Conservation (phyloP, 2,888 invertebrate species). For the Fabriciana adippe region DNA sequence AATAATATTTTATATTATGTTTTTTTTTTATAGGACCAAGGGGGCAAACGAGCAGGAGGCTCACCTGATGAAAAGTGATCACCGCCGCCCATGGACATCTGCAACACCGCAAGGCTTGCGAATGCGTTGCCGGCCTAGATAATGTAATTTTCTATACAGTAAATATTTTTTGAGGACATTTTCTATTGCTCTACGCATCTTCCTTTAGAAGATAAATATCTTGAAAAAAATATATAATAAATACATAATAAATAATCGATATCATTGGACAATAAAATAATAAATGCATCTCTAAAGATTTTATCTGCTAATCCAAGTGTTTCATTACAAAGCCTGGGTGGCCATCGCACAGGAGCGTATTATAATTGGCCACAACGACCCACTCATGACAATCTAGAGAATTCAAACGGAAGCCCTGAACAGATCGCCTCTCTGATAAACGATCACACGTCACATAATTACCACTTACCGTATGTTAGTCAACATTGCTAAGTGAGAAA, state of each 20-base stretch:
- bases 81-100: too few species aligned
- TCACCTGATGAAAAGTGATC: too few species aligned
- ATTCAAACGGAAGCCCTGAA: conserved; percentile 51
- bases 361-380: conserved; percentile 58
- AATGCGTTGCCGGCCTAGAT: too few species aligned
- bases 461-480: conserved; percentile 24
- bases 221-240: not conserved
- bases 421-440: conserved; percentile 33
- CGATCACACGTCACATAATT: conserved; percentile 30
- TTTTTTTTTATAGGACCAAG: too few species aligned
- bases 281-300: conserved; percentile 46
- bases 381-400: conserved; percentile 57
- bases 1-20: too few species aligned
- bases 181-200: too few species aligned
- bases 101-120: too few species aligned
- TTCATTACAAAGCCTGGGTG: conserved; percentile 70
- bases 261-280: conserved; percentile 9
- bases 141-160: too few species aligned
- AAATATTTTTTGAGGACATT: too few species aligned
- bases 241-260: conserved; percentile 1
- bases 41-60: too few species aligned
- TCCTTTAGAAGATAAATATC: not conserved
- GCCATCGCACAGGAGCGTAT: conserved; percentile 51
- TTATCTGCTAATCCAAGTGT: conserved; percentile 65
- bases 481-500: conserved; percentile 19